Percentiles rank a stretch among this genome's conserved stretches.
These are phyloP conservation scores for Protophormia terraenovae DNA, from an alignment of 2,888 invertebrate species.

Conservation along the genomic window DNA sequence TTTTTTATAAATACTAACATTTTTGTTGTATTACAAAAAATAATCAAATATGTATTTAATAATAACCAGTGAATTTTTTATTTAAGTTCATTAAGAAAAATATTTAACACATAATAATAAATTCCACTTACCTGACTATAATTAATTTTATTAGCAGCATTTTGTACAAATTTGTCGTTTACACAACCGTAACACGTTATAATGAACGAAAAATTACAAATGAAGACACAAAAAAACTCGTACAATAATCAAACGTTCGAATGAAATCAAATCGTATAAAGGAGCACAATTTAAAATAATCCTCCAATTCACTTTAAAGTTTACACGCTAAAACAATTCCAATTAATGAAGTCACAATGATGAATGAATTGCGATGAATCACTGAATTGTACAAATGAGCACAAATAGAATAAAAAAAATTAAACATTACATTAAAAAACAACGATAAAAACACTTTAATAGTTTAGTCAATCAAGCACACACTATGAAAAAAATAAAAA, in stretches of 20 bases:
- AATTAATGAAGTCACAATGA: constrained; percentile 50
- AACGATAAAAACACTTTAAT: constrained; percentile 3
- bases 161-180: constrained; percentile 62
- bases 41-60: background rate
- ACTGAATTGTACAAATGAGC: constrained; percentile 22
- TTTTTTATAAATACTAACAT: too few species aligned
- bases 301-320: constrained; percentile 37
- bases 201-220: constrained; percentile 20
- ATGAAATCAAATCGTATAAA: constrained; percentile 17
- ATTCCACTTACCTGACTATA: constrained; percentile 67
- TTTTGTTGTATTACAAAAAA: too few species aligned
- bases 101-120: background rate
- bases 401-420: constrained; percentile 9
- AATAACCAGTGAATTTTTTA: background rate
- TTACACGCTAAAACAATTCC: constrained; percentile 53
- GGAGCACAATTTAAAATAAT: constrained; percentile 33
- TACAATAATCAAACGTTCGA: constrained; percentile 28
- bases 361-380: constrained; percentile 52
- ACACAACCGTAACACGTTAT: constrained; percentile 49
- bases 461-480: constrained; percentile 37
- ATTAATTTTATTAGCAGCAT: constrained; percentile 67
- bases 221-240: background rate
- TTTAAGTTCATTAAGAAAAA: background rate
- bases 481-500: constrained; percentile 18
- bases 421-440: constrained; percentile 1